These are phyloP conservation scores for Merodon equestris DNA, from an alignment of 2,888 invertebrate species.

Conservation along the genomic window DNA sequence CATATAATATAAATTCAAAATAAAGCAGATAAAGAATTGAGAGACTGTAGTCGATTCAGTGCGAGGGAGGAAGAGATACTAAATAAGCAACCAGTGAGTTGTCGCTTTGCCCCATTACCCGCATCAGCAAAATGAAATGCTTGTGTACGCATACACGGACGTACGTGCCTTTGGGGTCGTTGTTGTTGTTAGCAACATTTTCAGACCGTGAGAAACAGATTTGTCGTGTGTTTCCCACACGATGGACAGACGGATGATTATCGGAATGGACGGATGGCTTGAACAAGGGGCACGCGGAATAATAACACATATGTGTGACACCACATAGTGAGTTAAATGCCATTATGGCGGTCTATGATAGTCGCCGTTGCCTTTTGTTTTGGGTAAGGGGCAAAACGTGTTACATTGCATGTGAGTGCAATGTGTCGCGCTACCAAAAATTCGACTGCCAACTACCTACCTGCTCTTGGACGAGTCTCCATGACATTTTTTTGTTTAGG, in stretches of 20 bases:
- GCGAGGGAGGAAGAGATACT: too few species aligned
- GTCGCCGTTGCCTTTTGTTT: too few species aligned
- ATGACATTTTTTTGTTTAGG: too few species aligned
- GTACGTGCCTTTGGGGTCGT: constrained; percentile 36
- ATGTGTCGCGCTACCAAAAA: too few species aligned
- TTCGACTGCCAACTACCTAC: too few species aligned
- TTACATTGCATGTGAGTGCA: too few species aligned
- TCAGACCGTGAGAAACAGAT: constrained; percentile 72
- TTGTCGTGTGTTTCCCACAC: constrained; percentile 76
- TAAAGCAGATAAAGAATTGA: constrained; percentile 41
- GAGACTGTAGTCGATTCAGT: constrained; percentile 14
- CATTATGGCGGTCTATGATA: constrained; percentile 40
- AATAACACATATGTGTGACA: constrained; percentile 60
- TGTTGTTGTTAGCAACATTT: constrained; percentile 68
- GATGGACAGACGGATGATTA: constrained; percentile 74
- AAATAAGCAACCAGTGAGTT: too few species aligned
- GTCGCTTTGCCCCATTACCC: constrained; percentile 58
- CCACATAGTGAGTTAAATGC: constrained; percentile 59
- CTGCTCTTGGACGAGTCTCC: too few species aligned
- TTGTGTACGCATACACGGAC: constrained; percentile 41
- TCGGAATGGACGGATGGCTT: constrained; percentile 60
- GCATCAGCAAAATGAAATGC: constrained; percentile 29
- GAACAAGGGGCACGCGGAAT: constrained; percentile 62
- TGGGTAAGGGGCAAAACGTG: too few species aligned
- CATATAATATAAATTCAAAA: constrained; percentile 56